Base-by-base conservation (phyloP, 1,140 invertebrate genomes). In the Meloidogyne hapla region DNA sequence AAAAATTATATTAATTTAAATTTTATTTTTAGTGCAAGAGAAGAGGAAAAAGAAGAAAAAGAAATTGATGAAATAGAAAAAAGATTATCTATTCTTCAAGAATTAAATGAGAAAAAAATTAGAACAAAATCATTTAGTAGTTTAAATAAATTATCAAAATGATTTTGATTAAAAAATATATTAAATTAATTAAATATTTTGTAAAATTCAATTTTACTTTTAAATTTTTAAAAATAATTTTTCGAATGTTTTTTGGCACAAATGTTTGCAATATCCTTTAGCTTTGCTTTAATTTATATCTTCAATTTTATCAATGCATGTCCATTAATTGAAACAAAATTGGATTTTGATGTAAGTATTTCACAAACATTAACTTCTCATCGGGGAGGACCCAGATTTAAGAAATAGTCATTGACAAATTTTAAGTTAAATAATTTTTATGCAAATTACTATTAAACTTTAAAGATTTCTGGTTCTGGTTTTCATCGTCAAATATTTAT, bases 401-500 rank as follows among this genome's bases (percentile, higher is more conserved):
- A n/a, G n/a, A n/a, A n/a, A n/a, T n/a, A n/a, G n/a, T n/a, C n/a
- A n/a, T n/a, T n/a, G n/a, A n/a, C n/a, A n/a, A n/a, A n/a, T n/a
- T n/a, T n/a, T 18, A n/a, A 65, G n/a, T 65, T 23, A 26, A 64
- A 4, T 23, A 26, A 26, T 64, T 64, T 64, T 15, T 40, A n/a
- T n/a, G n/a, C n/a, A n/a, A n/a, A n/a, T n/a, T 63, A 26, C 9
- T 6, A 23, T 21, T 26, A 63, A 6, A 63, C 18, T 67, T 67
- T 67, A 1, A 21, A 67, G 65, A 33, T 67, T 33, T 33, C 23
- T 5, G 65, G 65, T 18, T 42, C 28, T 38, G 65, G 65, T 67
- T 67, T 67, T 42, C 65, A 67, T 42, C 65, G 65, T 42, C 65
- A 42, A 42, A 67, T 67, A 5, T n/a, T 12, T 5, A 38, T 67